These are phyloP conservation scores for Pimpla rufipes DNA, from an alignment of 2,888 invertebrate species.

Conservation along the genomic window DNA sequence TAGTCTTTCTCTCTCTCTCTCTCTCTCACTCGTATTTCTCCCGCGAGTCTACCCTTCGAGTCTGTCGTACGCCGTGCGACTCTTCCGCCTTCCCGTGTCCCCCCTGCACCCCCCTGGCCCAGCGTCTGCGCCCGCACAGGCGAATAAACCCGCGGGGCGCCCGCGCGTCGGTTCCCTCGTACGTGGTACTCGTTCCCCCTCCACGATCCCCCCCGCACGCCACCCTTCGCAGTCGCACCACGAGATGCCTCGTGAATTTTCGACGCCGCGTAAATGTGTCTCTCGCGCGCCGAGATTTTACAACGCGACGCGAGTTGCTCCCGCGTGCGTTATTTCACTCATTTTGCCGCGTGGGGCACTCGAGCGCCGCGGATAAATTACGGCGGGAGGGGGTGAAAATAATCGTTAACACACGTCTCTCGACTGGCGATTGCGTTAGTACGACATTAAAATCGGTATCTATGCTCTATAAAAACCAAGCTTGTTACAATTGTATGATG, in stretches of 20 bases:
- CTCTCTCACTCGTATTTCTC: conserved; percentile 29
- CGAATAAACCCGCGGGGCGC: conserved; percentile 55
- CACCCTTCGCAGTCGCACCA: neutral
- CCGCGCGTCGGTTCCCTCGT: conserved; percentile 13
- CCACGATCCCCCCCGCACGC: neutral
- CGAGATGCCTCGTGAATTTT: conserved; percentile 51
- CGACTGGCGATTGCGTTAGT: neutral
- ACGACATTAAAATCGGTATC: too few relatives aligned
- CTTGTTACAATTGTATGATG: too few relatives aligned
- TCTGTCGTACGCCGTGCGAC: conserved; percentile 60
- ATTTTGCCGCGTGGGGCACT: neutral
- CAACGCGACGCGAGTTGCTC: conserved; percentile 64
- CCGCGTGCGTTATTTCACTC: conserved; percentile 23
- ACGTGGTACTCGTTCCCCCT: neutral
- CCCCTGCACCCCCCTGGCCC: conserved; percentile 17
- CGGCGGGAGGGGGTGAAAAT: neutral
- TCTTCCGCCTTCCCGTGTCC: conserved; percentile 63
- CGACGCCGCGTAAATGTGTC: conserved; percentile 59
- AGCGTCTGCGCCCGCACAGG: conserved; percentile 40
- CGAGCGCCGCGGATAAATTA: conserved; percentile 5
- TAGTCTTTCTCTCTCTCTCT: conserved; percentile 62
- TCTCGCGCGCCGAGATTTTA: conserved; percentile 60
- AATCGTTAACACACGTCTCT: neutral
- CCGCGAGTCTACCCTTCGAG: conserved; percentile 43
- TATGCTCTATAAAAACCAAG: too few relatives aligned